Percentiles rank a stretch among this genome's conserved stretches.
These are phyloP conservation scores for Romanomermis culicivorax DNA, from an alignment of 2,888 invertebrate species.

Conservation along the genomic window DNA sequence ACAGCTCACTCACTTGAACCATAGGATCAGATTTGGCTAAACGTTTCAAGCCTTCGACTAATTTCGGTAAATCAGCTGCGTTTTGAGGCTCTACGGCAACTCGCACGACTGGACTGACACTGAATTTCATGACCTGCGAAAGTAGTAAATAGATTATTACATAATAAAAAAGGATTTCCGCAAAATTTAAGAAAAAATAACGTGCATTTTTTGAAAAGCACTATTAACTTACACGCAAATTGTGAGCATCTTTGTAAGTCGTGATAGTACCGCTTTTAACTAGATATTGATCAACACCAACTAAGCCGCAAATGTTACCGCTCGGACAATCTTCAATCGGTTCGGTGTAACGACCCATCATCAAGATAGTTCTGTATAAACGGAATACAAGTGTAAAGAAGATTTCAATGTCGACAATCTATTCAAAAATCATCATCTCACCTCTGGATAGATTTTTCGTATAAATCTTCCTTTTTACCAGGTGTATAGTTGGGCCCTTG, in stretches of 20 bases:
- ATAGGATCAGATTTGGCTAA: constrained; percentile 99
- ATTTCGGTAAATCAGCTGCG: constrained; percentile 91
- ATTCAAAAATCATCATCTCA: constrained; percentile 16
- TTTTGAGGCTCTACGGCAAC: constrained; percentile 99
- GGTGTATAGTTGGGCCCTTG: constrained; percentile 97
- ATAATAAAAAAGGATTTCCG: not conserved
- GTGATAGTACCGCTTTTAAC: constrained; percentile 98
- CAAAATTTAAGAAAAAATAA: not conserved
- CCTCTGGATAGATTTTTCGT: constrained; percentile 91
- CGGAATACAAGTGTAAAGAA: constrained; percentile 2
- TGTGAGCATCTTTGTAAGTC: constrained; percentile 96
- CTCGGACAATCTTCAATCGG: constrained; percentile 98
- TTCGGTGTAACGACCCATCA: constrained; percentile 99
- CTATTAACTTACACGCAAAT: constrained; percentile 55
- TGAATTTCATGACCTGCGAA: constrained; percentile 89
- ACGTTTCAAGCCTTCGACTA: constrained; percentile 79
- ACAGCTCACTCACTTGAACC: constrained; percentile 42
- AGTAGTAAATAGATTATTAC: not conserved
- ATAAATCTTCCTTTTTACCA: constrained; percentile 96
- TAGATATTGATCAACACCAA: constrained; percentile 97
- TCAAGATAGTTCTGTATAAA: constrained; percentile 61
- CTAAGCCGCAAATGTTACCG: constrained; percentile 98
- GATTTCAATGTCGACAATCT: not conserved
- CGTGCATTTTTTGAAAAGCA: not conserved
- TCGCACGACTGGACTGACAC: constrained; percentile 94